Percentiles rank a stretch among this genome's conserved stretches.
These are phyloP conservation scores for Monodelphis domestica DNA, from an alignment of 2,797 vertebrate species.

Conservation along the genomic window DNA sequence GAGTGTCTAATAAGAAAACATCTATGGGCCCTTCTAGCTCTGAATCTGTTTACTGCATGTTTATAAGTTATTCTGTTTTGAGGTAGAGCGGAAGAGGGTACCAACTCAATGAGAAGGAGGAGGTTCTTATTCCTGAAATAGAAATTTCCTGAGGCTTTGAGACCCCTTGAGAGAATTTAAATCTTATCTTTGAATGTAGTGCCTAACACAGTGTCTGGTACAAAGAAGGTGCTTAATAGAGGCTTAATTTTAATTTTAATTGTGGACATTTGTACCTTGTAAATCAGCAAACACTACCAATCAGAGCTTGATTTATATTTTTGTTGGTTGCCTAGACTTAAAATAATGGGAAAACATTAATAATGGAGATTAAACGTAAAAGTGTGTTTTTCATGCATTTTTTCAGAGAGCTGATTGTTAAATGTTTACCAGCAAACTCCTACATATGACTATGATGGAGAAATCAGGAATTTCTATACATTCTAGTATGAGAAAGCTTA, in stretches of 20 bases:
- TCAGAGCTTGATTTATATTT: neutral
- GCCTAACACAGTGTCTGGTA: neutral
- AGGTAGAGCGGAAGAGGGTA: neutral
- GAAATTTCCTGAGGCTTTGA: neutral
- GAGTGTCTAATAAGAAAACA: neutral
- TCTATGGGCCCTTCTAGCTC: neutral
- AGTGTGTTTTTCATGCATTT: neutral
- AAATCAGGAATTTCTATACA: neutral
- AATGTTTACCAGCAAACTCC: neutral
- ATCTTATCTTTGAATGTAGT: neutral
- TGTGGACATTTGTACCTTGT: neutral
- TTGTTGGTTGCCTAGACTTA: neutral
- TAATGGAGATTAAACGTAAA: neutral
- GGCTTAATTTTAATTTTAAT: neutral
- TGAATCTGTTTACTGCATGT: neutral
- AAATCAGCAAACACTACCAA: neutral
- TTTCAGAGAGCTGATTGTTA: neutral
- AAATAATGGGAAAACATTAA: neutral
- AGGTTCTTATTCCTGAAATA: neutral
- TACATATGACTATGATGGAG: neutral
- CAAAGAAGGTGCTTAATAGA: neutral
- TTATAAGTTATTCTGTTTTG: neutral
- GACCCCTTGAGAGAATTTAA: neutral
- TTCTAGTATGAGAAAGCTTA: neutral
- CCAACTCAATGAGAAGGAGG: neutral